Base-by-base conservation (phyloP, 1,140 invertebrate genomes). In the Ylistrum balloti region DNA sequence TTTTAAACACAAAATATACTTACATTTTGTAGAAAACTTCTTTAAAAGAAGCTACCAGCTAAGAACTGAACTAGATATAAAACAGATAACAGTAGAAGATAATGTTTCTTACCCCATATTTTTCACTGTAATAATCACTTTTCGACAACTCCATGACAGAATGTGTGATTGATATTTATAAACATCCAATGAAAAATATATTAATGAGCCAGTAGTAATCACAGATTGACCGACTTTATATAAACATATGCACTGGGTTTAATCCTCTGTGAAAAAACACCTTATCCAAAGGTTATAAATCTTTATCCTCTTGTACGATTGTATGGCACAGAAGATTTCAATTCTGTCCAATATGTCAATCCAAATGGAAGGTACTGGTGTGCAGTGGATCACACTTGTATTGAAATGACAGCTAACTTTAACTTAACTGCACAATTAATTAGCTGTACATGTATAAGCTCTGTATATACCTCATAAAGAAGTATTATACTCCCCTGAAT, bases 101-200 rank as follows among this genome's bases (percentile, higher is more conserved):
- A n/a, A n/a, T n/a, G n/a, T 38, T 5, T 28, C 56, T 74, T 74
- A 74, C 56, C 56, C 56, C 56, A 74, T 74, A 74, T 74, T 74
- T 74, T 28, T 74, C 56, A n/a, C 56, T 28, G 56, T 74, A 74
- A 74, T 74, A 74, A 74, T 74, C 56, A n/a, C 56, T 74, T n/a
- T 74, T 74, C 5, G 56, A 74, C n/a, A 74, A 74, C 56, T 74
- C 56, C 56, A 74, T 74, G 28, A 28, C 13, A 28, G 7, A 28
- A 74, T 11, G 45, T 56, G 17, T 56, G 17, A 56, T 56, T 56
- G 45, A 56, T 56, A 56, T 56, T 11, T 11, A 74, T 74, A 28
- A 74, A 74, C 56, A 74, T 74, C 2, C 5, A 74, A n/a, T n/a
- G n/a, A 74, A 28, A 5, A 28, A 74, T 74, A 3, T 3, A 20